Evolutionary conservation across 2,888 invertebrate genomes (phyloP), one percentile per base, ranked within the genome.

Genomic region (Theretra japonica): DNA sequence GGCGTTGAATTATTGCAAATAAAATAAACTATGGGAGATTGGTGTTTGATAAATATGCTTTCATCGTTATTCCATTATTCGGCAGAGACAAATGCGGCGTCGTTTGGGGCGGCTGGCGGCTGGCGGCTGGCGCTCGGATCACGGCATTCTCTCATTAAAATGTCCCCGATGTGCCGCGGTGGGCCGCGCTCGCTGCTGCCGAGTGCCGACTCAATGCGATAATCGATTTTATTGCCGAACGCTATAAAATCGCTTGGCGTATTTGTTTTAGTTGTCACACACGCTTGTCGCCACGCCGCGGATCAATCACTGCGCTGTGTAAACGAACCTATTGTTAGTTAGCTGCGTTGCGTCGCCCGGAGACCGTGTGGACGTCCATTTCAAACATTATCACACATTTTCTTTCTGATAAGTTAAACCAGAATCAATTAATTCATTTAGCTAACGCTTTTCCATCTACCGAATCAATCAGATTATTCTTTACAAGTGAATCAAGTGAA

Each of bases 131-230:
- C 85, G 84, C 77, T 82, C 83, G 83, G 82, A 85, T 86, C 91
- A 89, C 89, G 90, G 84, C 88, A 89, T 91, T 90, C 88, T 84
- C 89, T 93, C 91, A 90, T 91, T 90, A 91, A 89, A 90, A 88
- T 81, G 83, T 88, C 86, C 88, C 88, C 83, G 79, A 84, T 84
- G 86, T 85, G 78, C 78, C 79, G 85, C 83, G 82, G 86, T 82
- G 84, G 85, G 86, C 84, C 81, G 80, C 79, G 74, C 15, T 41
- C 41, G 11, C 41, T 41, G 41, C 72, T 73, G 74, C 75, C 79
- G 80, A 84, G 71, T 73, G 74, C 75, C 79, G 80, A 84, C 87
- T 83, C 86, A 83, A 86, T 83, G 80, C 86, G 83, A 88, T 90
- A 90, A 91, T 91, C 90, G 90, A 92, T 91, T 91, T 91, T 87